Evolutionary conservation across 1,140 invertebrate genomes (phyloP).

Genomic region (Liolophura sinensis): DNA sequence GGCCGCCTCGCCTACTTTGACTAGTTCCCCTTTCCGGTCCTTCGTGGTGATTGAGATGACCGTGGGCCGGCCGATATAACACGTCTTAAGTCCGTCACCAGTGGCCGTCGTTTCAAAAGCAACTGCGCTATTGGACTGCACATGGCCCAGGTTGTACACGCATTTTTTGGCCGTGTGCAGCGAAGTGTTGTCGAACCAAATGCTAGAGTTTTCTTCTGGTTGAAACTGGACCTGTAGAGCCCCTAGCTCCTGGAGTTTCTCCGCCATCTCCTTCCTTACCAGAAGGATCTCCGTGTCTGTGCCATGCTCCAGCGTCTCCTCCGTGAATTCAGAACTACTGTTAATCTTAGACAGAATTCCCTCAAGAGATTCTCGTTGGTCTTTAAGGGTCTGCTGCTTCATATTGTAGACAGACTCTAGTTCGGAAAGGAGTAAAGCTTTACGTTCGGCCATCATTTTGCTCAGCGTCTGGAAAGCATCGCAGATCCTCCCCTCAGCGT

Average conservation of each 20-base stretch:
- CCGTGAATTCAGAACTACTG: constrained; percentile 60
- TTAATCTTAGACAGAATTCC: constrained; percentile 58
- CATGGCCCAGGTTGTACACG: constrained; percentile 51
- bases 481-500: constrained; percentile 54
- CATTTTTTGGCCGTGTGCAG: constrained; percentile 50
- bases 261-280: constrained; percentile 64
- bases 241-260: constrained; percentile 60
- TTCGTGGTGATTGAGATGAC: constrained; percentile 58
- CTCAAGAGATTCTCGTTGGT: constrained; percentile 58
- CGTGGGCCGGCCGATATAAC: constrained; percentile 47
- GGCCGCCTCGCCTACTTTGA: constrained; percentile 47
- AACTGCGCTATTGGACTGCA: constrained; percentile 58
- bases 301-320: constrained; percentile 60
- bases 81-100: constrained; percentile 59
- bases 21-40: constrained; percentile 55
- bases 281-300: constrained; percentile 63
- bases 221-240: constrained; percentile 53
- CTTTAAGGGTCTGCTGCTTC: constrained; percentile 59
- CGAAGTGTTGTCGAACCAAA: constrained; percentile 53
- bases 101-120: constrained; percentile 59
- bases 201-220: constrained; percentile 60
- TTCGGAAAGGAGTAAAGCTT: constrained; percentile 56
- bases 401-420: constrained; percentile 54
- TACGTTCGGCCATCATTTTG: constrained; percentile 54
- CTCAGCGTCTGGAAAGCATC: constrained; percentile 54